A percentile compares a stretch with the other conserved stretches of the same genome.
Evolutionary conservation across 2,797 vertebrate species (phyloP).

Genomic region (Sebastes minor): DNA sequence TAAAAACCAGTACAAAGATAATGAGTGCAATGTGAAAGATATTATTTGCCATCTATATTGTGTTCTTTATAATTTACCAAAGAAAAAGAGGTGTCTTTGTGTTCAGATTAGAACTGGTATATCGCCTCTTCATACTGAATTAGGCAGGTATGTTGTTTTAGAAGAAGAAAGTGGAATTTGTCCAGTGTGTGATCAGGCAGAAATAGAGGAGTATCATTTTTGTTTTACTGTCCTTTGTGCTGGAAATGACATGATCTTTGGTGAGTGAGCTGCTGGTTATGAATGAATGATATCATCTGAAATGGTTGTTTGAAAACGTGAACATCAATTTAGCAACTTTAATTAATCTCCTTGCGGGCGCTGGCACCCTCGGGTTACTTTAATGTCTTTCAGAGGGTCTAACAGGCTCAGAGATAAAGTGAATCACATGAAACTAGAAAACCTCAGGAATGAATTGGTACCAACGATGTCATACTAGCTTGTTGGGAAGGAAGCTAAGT

Average conservation of each 20-base stretch:
- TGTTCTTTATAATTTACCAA: neutral
- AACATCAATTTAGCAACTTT: neutral
- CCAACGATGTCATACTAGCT: too few species aligned
- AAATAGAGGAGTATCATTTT: neutral
- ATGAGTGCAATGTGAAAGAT: neutral
- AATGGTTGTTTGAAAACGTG: neutral
- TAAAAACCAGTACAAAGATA: neutral
- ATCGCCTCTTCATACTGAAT: neutral
- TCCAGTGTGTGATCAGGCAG: neutral
- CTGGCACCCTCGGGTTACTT: accelerated
- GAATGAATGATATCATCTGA: neutral
- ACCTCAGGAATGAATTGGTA: too few species aligned
- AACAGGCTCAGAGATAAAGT: too few species aligned
- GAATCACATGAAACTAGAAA: too few species aligned
- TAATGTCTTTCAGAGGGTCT: too few species aligned
- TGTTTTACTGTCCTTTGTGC: neutral
- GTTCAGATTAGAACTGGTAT: neutral
- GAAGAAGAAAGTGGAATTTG: neutral
- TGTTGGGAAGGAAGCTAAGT: too few species aligned
- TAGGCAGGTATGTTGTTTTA: neutral
- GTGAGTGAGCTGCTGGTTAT: neutral
- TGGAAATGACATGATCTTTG: neutral
- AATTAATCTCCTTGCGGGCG: too few species aligned
- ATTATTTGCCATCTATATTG: neutral
- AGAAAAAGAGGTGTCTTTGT: neutral